These are phyloP conservation scores for Schlechtendalia chinensis DNA, from an alignment of 1,140 invertebrate genomes.

Conservation along the genomic window DNA sequence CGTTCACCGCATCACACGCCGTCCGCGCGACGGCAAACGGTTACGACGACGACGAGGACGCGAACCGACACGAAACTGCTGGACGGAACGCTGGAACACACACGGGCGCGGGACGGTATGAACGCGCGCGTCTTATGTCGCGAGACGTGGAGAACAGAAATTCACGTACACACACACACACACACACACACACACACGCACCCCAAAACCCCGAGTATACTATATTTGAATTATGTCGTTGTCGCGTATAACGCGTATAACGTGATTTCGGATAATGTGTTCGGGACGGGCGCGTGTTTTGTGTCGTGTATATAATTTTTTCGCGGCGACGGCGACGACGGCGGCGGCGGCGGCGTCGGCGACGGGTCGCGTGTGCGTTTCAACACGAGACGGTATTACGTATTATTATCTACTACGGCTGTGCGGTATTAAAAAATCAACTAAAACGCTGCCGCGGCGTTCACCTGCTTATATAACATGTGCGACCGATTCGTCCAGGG, in stretches of 20 bases:
- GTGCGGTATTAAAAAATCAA: constrained; percentile 49
- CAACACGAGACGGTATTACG: neutral
- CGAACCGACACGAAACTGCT: neutral
- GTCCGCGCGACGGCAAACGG: neutral
- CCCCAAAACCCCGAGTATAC: constrained; percentile 16
- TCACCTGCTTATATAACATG: constrained; percentile 49
- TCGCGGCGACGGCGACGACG: neutral
- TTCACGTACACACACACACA: neutral
- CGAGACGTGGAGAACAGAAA: neutral
- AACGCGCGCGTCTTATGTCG: constrained; percentile 33
- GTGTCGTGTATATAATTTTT: too few relatives aligned
- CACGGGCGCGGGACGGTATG: neutral
- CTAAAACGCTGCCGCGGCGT: constrained; percentile 48
- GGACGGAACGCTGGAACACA: neutral
- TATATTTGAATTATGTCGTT: neutral
- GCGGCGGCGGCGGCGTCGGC: neutral
- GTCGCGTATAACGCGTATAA: too few relatives aligned
- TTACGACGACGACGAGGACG: neutral
- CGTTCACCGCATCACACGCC: constrained; percentile 32
- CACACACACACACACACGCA: neutral
- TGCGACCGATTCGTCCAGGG: constrained; percentile 41
- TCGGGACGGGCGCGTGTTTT: too few relatives aligned
- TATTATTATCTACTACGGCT: constrained; percentile 13
- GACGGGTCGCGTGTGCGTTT: neutral
- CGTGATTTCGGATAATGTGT: too few relatives aligned